Evolutionary conservation across 1,140 invertebrate species (phyloP), one percentile per base, ranked within the genome.

Genomic region (Megalopta genalis): DNA sequence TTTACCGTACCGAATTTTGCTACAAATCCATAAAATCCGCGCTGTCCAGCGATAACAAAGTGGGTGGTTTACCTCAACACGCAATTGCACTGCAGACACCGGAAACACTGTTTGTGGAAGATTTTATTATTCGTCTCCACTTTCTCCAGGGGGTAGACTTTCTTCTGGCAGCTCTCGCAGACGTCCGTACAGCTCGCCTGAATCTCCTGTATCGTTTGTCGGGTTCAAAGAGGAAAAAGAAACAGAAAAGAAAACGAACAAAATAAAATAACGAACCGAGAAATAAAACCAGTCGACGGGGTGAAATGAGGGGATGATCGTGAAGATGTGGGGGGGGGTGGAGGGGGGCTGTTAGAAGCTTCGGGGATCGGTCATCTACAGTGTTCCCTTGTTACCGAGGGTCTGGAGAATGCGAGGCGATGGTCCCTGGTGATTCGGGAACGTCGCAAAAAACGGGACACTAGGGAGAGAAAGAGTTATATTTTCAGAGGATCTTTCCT

Each of bases 101-200:
- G 95, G 92, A 97, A 97, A 92, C 97, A 97, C 82, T 94, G 94
- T 90, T 96, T 96, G 90, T 97, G 96, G 90, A 96, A 96, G 65
- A 95, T 93, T 88, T 95, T 95, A 82, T 96, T 96, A 88, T 95
- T 95, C 59, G 96, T 95, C 87, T 97, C 96, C 59, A 97, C 93
- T 91, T 96, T 96, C 91, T 97, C 97, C 93, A 97, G 94, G 12
- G 95, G 96, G 91, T 97, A 97, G 37, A 97, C 96, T 81, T 95
- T 95, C 89, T 95, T 95, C 74, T 95, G 93, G 91, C 97, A 97
- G 84, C 95, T 94, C 79, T 95, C 94, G 88, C 96, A 97, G 62
- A 94, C 93, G 87, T 96, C 96, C 80, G 93, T 91, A 81, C 93
- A 93, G 80, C 92, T 94, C 63, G 94, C 92, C 86, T 94, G 92